A percentile compares a stretch with the other conserved stretches of the same genome.
phyloP scores from a whole-genome alignment of 2,888 invertebrate genomes.

The Melanostoma scalare region DNA sequence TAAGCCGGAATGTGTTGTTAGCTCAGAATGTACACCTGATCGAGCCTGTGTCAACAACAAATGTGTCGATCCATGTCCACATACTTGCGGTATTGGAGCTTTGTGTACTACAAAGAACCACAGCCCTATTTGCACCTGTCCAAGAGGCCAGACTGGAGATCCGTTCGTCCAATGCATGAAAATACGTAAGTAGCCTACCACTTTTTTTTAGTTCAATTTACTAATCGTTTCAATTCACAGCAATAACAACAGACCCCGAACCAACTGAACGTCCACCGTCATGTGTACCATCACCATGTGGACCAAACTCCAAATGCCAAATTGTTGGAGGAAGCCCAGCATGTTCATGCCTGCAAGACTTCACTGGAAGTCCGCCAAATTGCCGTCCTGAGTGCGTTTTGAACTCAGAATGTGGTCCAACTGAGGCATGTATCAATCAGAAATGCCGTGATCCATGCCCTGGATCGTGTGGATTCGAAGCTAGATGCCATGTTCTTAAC shows the following conservation, averaged over 20 bases:
- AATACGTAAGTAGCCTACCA: constrained; percentile 84
- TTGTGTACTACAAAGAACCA: constrained; percentile 92
- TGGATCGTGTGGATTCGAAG: constrained; percentile 91
- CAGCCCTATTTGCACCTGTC: constrained; percentile 93
- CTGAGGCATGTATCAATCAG: constrained; percentile 89
- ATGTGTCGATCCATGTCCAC: constrained; percentile 94
- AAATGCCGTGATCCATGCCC: constrained; percentile 92
- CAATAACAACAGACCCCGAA: constrained; percentile 75
- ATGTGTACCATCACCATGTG: constrained; percentile 92
- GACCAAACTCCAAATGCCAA: constrained; percentile 91
- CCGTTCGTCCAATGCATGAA: constrained; percentile 90
- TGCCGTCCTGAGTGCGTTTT: constrained; percentile 91
- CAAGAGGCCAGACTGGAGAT: constrained; percentile 92
- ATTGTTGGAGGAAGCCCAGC: constrained; percentile 88
- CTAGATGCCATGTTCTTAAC: constrained; percentile 89
- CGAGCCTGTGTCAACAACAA: constrained; percentile 92
- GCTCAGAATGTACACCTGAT: constrained; percentile 91
- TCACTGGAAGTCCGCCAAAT: constrained; percentile 89
- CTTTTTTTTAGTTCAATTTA: not conserved
- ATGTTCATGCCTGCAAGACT: constrained; percentile 91
- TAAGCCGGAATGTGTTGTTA: constrained; percentile 93
- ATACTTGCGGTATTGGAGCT: constrained; percentile 93
- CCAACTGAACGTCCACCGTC: constrained; percentile 88
- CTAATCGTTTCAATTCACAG: constrained; percentile 54
- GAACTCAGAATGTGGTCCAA: constrained; percentile 90